These are phyloP conservation scores for Oceanodroma leucorhoa DNA, from an alignment of 2,797 vertebrate genomes.

Conservation along the genomic window DNA sequence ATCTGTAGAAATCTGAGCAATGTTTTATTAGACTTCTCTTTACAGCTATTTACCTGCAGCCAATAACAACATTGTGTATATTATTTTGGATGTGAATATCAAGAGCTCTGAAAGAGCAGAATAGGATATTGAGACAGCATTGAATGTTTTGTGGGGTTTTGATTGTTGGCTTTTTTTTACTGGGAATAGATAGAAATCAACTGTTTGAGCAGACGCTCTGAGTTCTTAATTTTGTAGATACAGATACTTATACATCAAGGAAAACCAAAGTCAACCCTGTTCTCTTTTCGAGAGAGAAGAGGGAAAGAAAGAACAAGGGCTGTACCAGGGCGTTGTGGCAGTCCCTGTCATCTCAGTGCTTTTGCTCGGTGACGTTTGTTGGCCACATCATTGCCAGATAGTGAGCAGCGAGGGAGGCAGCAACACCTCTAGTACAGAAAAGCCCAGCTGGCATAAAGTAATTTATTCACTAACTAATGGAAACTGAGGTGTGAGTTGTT, in stretches of 20 bases:
- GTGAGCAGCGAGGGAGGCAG: not conserved
- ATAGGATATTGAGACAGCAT: not conserved
- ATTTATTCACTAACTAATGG: not conserved
- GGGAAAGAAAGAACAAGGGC: not conserved
- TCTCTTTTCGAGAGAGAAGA: not conserved
- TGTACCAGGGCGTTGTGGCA: rapidly evolving
- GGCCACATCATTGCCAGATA: not conserved
- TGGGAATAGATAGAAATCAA: not conserved
- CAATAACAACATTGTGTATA: not conserved
- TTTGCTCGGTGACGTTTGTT: not conserved
- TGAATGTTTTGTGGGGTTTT: not conserved
- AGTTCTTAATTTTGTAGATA: not conserved
- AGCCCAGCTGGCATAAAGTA: not conserved
- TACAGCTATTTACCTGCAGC: not conserved
- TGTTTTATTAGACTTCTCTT: not conserved
- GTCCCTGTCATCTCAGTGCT: not conserved
- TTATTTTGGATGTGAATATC: not conserved
- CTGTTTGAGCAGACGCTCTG: not conserved
- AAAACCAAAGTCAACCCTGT: not conserved
- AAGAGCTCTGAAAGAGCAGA: not conserved
- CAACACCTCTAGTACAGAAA: not conserved
- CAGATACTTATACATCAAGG: rapidly evolving
- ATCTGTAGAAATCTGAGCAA: not conserved
- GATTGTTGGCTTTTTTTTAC: not conserved
- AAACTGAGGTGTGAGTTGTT: not conserved